Evolutionary conservation across 1,140 invertebrate species (phyloP).

Genomic region (Drosophila jambulina): DNA sequence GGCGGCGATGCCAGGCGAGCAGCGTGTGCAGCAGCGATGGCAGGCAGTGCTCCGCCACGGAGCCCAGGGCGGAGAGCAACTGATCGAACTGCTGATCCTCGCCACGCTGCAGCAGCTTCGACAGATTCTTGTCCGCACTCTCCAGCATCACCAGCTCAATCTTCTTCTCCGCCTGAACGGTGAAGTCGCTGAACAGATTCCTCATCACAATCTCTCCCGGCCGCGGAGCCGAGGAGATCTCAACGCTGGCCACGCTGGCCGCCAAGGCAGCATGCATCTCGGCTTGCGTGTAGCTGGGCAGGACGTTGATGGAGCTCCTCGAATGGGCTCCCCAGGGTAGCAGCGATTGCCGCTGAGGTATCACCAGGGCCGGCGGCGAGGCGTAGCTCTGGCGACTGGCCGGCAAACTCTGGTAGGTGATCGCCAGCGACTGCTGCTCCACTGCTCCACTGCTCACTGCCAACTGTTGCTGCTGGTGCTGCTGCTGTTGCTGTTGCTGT

Average conservation of each 20-base stretch:
- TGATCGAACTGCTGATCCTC: constrained; percentile 98
- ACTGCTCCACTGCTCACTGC: constrained; percentile 31
- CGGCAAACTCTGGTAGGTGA: constrained; percentile 57
- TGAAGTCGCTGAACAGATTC: constrained; percentile 97
- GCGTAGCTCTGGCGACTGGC: constrained; percentile 68
- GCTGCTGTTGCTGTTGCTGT: constrained; percentile 41
- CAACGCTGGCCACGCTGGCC: constrained; percentile 65
- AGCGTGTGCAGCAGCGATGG: constrained; percentile 97
- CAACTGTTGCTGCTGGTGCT: constrained; percentile 34
- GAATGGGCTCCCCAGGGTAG: constrained; percentile 82
- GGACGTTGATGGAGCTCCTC: constrained; percentile 77
- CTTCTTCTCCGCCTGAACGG: constrained; percentile 96
- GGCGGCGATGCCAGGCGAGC: constrained; percentile 98
- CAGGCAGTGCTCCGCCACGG: constrained; percentile 98
- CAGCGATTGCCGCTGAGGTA: constrained; percentile 77
- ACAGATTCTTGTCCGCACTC: constrained; percentile 94
- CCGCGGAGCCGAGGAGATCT: constrained; percentile 80
- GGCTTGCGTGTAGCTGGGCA: constrained; percentile 73
- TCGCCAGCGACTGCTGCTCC: constrained; percentile 47
- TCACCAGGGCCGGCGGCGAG: constrained; percentile 69
- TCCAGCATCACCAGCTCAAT: constrained; percentile 98
- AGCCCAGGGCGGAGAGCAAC: constrained; percentile 95
- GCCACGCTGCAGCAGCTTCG: constrained; percentile 96
- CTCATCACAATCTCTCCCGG: constrained; percentile 98
- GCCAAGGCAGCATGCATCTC: constrained; percentile 74